Evolutionary conservation across 2,888 invertebrate genomes (phyloP).

Genomic region (Myopa tessellatipennis): DNA sequence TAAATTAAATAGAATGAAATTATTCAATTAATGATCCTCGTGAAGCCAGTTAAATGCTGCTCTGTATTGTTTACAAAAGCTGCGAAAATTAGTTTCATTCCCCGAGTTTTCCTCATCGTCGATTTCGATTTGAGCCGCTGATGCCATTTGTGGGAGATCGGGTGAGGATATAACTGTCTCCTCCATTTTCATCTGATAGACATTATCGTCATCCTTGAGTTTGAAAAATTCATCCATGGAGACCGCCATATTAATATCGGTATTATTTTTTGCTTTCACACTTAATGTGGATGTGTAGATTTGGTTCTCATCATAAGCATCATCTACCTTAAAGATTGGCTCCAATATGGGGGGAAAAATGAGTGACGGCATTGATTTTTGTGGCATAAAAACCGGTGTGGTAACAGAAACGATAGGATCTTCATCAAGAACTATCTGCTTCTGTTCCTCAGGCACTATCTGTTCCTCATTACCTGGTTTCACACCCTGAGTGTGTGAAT

Average conservation of each 20-base stretch:
- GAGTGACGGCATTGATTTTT: not conserved
- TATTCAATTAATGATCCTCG: slow-evolving; percentile 49
- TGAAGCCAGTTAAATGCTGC: slow-evolving; percentile 54
- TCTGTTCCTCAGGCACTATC: slow-evolving; percentile 2
- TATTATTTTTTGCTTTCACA: too few species aligned
- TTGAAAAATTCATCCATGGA: slow-evolving; percentile 55
- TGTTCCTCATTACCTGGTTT: too few species aligned
- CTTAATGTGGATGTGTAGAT: too few species aligned
- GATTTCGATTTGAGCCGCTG: slow-evolving; percentile 49
- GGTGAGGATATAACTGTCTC: too few species aligned
- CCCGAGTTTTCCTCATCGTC: slow-evolving; percentile 49
- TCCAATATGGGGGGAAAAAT: slow-evolving; percentile 43
- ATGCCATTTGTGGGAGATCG: slow-evolving; percentile 40
- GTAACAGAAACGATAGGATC: not conserved
- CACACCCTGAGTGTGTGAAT: too few species aligned
- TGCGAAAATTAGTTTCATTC: slow-evolving; percentile 53
- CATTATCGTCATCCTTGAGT: slow-evolving; percentile 47
- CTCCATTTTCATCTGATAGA: slow-evolving; percentile 2
- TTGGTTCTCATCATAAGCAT: slow-evolving; percentile 22
- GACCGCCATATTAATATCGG: too few species aligned
- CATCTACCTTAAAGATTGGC: slow-evolving; percentile 51
- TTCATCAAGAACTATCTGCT: not conserved
- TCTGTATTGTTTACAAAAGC: slow-evolving; percentile 55
- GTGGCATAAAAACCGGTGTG: not conserved
- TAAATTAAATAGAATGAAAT: too few species aligned